Percentiles rank a stretch among this genome's conserved stretches.
These are phyloP conservation scores for Corythornis madagascariensis DNA, from an alignment of 2,113 vertebrate genomes.

Conservation along the genomic window DNA sequence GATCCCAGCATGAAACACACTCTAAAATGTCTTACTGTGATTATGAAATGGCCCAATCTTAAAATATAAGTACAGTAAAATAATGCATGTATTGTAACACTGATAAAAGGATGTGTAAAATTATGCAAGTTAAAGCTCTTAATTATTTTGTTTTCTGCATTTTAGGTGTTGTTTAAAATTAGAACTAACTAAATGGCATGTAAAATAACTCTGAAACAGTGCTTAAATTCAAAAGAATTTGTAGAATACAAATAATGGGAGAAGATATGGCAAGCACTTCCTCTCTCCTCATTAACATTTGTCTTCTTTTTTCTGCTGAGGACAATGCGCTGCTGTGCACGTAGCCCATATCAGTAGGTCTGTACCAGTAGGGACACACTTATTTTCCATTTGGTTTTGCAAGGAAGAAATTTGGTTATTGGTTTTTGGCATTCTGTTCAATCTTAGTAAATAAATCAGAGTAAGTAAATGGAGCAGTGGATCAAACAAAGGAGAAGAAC, in stretches of 20 bases:
- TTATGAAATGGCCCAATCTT: background rate
- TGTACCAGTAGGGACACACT: background rate
- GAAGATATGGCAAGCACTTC: background rate
- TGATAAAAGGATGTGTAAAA: background rate
- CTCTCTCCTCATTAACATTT: background rate
- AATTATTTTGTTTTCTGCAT: background rate
- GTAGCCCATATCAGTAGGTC: background rate
- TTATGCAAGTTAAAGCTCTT: background rate
- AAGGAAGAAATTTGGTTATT: background rate
- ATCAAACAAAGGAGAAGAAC: rapidly evolving
- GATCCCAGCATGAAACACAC: background rate
- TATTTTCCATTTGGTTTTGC: rapidly evolving
- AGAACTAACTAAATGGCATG: background rate
- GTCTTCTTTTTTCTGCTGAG: background rate
- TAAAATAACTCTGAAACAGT: background rate
- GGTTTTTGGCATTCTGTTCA: background rate
- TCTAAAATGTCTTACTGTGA: background rate
- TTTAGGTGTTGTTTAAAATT: background rate
- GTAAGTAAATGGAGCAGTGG: background rate
- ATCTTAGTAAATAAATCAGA: background rate
- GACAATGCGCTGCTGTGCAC: background rate
- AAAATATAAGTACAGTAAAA: background rate
- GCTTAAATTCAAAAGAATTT: background rate
- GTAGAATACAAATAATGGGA: background rate
- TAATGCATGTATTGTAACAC: background rate